Conservation (phyloP, 2,888 invertebrate genomes). For the Apotomis turbidana region DNA sequence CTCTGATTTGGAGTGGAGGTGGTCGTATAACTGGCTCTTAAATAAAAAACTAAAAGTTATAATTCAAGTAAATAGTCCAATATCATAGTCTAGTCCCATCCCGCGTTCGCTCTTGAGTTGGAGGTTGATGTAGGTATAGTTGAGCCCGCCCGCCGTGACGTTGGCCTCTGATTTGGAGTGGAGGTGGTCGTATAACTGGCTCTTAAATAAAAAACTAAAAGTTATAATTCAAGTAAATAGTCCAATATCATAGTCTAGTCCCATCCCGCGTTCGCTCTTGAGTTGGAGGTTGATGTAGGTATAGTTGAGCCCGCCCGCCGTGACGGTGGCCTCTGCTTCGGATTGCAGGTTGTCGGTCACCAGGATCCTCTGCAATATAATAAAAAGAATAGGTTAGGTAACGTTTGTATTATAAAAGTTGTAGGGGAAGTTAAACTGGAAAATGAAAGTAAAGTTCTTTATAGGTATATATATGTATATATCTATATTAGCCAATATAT, state of each 20-base stretch:
- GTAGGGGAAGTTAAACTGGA: too few species aligned
- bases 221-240: constrained; percentile 50
- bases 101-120: constrained; percentile 57
- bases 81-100: constrained; percentile 56
- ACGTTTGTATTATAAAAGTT: too few species aligned
- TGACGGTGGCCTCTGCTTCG: constrained; percentile 52
- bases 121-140: constrained; percentile 56
- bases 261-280: constrained; percentile 56
- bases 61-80: constrained; percentile 53
- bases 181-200: constrained; percentile 57
- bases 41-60: background rate
- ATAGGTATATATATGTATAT: too few species aligned
- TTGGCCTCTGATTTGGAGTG: constrained; percentile 52
- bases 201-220: background rate
- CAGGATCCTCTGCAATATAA: constrained; percentile 55
- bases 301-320: constrained; percentile 57
- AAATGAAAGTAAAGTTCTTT: too few species aligned
- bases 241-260: constrained; percentile 58
- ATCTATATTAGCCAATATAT: too few species aligned
- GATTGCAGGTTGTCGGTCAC: constrained; percentile 57
- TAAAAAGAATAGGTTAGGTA: background rate
- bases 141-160: constrained; percentile 59
- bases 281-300: constrained; percentile 56
- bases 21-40: background rate
- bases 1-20: too few species aligned